A percentile compares a stretch with the other conserved stretches of the same genome.
Evolutionary conservation across 2,888 invertebrate genomes (phyloP).

Genomic region (Tenthredo amoena): DNA sequence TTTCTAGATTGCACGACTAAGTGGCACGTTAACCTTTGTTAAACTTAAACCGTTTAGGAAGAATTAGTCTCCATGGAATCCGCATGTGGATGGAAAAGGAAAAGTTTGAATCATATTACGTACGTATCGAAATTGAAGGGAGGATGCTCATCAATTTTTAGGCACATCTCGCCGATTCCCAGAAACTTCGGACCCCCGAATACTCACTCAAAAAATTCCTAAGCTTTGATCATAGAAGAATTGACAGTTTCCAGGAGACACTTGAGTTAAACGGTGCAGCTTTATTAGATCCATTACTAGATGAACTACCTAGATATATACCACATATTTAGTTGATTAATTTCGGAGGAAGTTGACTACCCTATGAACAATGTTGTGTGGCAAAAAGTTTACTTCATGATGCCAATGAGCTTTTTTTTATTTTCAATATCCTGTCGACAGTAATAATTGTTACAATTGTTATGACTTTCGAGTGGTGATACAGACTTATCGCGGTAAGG

Average conservation of each 20-base stretch:
- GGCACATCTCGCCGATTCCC: neutral
- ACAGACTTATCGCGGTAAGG: conserved; percentile 31
- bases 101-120: neutral
- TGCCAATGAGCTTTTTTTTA: neutral
- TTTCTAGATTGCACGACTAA: conserved; percentile 59
- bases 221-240: neutral
- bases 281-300: neutral
- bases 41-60: conserved; percentile 54
- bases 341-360: conserved; percentile 5
- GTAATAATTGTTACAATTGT: conserved; percentile 33
- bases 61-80: conserved; percentile 41
- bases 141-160: neutral
- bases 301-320: neutral
- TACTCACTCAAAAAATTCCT: neutral
- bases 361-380: neutral
- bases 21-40: conserved; percentile 54
- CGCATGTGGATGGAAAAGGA: conserved; percentile 39
- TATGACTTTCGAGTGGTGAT: conserved; percentile 23
- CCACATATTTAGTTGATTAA: neutral
- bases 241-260: conserved; percentile 19
- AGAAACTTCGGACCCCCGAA: neutral
- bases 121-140: neutral
- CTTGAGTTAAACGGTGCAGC: neutral
- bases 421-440: neutral
- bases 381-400: neutral